phyloP scores from a whole-genome alignment of 2,113 vertebrate genomes.

The Pygoscelis antarcticus region DNA sequence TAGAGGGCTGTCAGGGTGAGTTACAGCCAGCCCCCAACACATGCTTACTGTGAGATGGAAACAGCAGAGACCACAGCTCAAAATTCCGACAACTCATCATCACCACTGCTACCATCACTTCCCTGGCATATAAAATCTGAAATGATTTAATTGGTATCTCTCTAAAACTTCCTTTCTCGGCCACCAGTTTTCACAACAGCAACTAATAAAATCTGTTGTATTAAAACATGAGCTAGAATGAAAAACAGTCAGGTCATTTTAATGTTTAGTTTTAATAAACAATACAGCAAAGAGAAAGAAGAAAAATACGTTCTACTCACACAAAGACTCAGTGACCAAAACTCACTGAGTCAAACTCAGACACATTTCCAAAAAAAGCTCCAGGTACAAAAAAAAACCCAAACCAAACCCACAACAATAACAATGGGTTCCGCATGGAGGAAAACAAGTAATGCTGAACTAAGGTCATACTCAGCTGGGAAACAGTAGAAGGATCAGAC shows the following conservation, averaged over 20 bases:
- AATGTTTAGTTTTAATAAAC: background rate
- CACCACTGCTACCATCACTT: background rate
- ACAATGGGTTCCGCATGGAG: background rate
- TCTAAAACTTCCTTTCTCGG: background rate
- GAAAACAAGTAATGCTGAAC: background rate
- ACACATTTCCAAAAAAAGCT: background rate
- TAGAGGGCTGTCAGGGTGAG: background rate
- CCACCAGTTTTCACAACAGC: background rate
- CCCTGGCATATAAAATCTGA: background rate
- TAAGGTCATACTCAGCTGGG: background rate
- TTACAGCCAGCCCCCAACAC: background rate
- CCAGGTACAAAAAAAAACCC: background rate
- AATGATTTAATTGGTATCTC: background rate
- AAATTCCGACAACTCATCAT: background rate
- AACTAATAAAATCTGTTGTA: background rate
- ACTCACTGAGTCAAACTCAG: background rate
- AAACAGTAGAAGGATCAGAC: background rate
- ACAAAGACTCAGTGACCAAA: background rate
- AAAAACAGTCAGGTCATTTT: background rate
- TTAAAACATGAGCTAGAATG: background rate
- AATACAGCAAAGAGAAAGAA: background rate
- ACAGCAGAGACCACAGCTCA: background rate
- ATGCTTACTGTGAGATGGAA: background rate
- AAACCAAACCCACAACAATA: background rate
- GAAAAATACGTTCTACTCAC: background rate